A percentile compares a stretch with the other conserved stretches of the same genome.
These are phyloP conservation scores for Timema cristinae DNA, from an alignment of 2,888 invertebrate species.

Conservation along the genomic window DNA sequence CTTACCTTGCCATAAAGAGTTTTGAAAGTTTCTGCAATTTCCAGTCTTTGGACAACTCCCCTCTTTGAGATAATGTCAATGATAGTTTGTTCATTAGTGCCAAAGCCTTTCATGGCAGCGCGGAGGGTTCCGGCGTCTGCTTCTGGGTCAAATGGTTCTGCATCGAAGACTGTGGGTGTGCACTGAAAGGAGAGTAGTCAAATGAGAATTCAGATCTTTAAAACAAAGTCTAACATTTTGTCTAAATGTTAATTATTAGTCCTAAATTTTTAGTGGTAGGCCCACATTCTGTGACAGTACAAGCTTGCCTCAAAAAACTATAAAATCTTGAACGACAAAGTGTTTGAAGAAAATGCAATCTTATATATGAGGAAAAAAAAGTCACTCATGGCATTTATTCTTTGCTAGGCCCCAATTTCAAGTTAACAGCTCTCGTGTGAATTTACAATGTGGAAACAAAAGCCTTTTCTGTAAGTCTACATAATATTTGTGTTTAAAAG, in stretches of 20 bases:
- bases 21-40: conserved; percentile 51
- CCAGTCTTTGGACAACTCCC: conserved; percentile 50
- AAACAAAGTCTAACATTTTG: background rate
- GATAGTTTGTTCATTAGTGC: conserved; percentile 51
- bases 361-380: too few relatives aligned
- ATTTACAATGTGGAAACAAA: too few relatives aligned
- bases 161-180: conserved; percentile 38
- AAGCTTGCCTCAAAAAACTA: too few relatives aligned
- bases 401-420: too few relatives aligned
- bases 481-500: too few relatives aligned
- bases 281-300: too few relatives aligned
- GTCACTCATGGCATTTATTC: too few relatives aligned
- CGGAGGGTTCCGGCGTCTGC: conserved; percentile 42
- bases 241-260: too few relatives aligned
- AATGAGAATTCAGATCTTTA: conserved; percentile 13
- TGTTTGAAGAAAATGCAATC: too few relatives aligned
- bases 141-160: conserved; percentile 40
- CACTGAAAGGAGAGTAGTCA: conserved; percentile 31
- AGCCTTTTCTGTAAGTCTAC: too few relatives aligned
- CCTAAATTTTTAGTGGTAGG: background rate
- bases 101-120: conserved; percentile 46
- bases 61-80: conserved; percentile 50
- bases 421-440: too few relatives aligned
- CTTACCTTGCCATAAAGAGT: conserved; percentile 52
- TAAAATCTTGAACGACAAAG: background rate